Evolutionary conservation across 2,797 vertebrate genomes (phyloP).

Genomic region (Ispidina lecontei): DNA sequence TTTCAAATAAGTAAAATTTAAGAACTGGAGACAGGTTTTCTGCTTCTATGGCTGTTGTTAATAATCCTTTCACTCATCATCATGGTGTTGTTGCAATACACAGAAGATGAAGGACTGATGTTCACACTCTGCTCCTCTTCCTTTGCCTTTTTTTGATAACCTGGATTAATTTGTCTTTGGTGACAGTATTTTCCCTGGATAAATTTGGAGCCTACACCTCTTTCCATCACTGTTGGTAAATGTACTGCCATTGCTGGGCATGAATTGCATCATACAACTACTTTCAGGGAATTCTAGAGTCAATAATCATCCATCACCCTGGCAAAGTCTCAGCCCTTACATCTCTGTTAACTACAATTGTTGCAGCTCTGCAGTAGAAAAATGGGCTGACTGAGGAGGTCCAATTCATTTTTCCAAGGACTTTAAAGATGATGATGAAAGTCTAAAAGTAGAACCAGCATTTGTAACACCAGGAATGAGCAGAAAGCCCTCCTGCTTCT

Average conservation of each 20-base stretch:
- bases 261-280: slow-evolving; percentile 8
- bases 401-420: not conserved
- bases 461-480: not conserved
- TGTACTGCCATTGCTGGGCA: not conserved
- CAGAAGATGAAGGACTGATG: not conserved
- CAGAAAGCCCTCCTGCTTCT: not conserved
- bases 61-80: not conserved
- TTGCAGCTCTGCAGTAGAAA: not conserved
- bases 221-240: not conserved
- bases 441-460: not conserved
- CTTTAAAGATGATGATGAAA: not conserved
- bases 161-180: not conserved
- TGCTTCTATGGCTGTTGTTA: not conserved
- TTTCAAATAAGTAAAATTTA: not conserved
- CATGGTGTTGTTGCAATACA: not conserved
- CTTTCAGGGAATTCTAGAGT: slow-evolving; percentile 21
- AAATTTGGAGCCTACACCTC: not conserved
- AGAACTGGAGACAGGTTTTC: not conserved
- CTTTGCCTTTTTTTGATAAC: not conserved
- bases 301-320: slow-evolving; percentile 23
- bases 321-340: slow-evolving; percentile 5
- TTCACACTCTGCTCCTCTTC: not conserved
- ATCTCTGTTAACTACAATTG: slow-evolving; percentile 1
- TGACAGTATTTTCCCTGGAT: not conserved
- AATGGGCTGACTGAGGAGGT: not conserved